These are phyloP conservation scores for Limanda limanda DNA, from an alignment of 2,113 vertebrate genomes.

Conservation along the genomic window DNA sequence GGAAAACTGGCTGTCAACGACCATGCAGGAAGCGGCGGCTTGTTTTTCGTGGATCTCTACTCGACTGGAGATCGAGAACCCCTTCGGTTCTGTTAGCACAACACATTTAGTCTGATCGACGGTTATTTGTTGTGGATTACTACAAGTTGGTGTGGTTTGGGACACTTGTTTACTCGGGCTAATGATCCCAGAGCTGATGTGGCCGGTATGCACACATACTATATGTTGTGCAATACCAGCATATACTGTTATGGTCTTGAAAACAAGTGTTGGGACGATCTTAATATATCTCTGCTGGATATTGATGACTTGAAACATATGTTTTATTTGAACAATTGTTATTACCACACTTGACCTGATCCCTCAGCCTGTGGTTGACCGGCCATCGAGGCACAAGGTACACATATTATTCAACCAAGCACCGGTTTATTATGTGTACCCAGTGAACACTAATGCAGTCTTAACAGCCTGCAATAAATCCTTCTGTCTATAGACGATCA, in stretches of 20 bases:
- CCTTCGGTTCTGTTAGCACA: not conserved
- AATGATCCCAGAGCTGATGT: not conserved
- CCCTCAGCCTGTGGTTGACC: not conserved
- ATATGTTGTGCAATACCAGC: not conserved
- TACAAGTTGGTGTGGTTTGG: not conserved
- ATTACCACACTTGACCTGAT: not conserved
- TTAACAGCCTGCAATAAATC: not conserved
- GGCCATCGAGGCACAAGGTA: not conserved
- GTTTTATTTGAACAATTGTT: not conserved
- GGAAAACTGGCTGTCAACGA: conserved; percentile 66
- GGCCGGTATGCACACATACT: not conserved
- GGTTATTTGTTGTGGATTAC: not conserved
- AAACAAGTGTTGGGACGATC: too few relatives aligned
- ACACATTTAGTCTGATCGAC: not conserved
- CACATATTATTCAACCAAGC: not conserved
- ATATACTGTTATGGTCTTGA: too few relatives aligned
- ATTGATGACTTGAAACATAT: too few relatives aligned
- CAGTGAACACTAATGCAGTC: not conserved
- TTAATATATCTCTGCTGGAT: too few relatives aligned
- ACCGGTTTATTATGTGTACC: not conserved
- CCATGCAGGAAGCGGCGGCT: conserved; percentile 30
- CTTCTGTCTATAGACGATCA: not conserved
- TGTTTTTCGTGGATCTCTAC: not conserved
- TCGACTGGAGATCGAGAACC: not conserved
- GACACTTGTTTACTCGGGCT: not conserved